Conservation (phyloP, 2,113 vertebrate genomes). For the Noturus placidus region DNA sequence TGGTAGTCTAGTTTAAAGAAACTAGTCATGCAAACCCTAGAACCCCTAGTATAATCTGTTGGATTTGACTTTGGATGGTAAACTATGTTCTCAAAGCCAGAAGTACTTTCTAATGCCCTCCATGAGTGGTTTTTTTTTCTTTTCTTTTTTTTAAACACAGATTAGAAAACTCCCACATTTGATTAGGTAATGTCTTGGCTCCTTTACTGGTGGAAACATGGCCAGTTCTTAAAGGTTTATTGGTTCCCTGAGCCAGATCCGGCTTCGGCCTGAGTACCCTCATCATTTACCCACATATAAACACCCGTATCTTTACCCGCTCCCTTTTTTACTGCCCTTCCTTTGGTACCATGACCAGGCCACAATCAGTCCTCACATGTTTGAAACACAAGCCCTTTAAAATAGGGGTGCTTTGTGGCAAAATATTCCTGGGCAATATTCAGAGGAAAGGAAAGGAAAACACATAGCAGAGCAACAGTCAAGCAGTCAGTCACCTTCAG, state of each 20-base stretch:
- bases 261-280: not conserved
- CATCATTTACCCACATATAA: slow-evolving; percentile 19
- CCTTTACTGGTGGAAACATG: not conserved
- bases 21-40: not conserved
- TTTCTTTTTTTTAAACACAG: not conserved
- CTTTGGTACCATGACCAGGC: slow-evolving; percentile 25
- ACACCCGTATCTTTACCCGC: slow-evolving; percentile 39
- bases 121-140: not conserved
- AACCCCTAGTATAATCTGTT: not conserved
- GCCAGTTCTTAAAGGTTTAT: not conserved
- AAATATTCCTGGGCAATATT: slow-evolving; percentile 1
- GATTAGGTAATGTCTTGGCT: slow-evolving; percentile 25
- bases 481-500: slow-evolving; percentile 27
- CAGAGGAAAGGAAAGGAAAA: slow-evolving; percentile 41
- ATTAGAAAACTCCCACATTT: slow-evolving; percentile 25
- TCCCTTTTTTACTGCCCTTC: slow-evolving; percentile 27
- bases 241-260: not conserved
- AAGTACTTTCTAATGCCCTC: not conserved
- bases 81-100: not conserved
- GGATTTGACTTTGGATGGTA: not conserved
- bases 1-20: not conserved
- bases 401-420: slow-evolving; percentile 30
- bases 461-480: not conserved
- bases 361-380: slow-evolving; percentile 10
- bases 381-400: slow-evolving; percentile 33